These are phyloP conservation scores for Acanthurus lineatus DNA, from an alignment of 2,797 vertebrate species.

Conservation along the genomic window DNA sequence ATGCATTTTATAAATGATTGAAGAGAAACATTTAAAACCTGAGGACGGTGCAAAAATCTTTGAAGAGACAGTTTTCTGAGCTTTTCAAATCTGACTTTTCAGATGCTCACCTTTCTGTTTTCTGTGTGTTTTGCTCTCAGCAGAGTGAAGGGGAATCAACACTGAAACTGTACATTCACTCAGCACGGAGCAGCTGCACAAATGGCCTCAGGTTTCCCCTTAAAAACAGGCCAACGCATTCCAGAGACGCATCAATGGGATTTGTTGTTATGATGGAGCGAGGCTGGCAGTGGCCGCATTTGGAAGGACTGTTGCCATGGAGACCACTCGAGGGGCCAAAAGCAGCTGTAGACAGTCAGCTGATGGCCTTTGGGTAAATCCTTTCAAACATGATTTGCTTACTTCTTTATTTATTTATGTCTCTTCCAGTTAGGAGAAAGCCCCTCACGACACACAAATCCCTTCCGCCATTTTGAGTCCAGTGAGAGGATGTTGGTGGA, in stretches of 20 bases:
- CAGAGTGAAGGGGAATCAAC: conserved; percentile 42
- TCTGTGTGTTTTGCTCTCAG: conserved; percentile 46
- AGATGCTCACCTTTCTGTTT: conserved; percentile 42
- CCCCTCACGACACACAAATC: conserved; percentile 36
- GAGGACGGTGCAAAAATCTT: conserved; percentile 13
- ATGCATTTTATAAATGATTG: conserved; percentile 37
- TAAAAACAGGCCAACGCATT: conserved; percentile 76
- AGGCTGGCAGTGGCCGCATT: conserved; percentile 74
- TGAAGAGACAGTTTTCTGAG: conserved; percentile 29
- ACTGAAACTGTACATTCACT: conserved; percentile 65
- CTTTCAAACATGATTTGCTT: conserved; percentile 77
- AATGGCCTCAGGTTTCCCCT: conserved; percentile 73
- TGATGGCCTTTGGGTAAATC: conserved; percentile 81
- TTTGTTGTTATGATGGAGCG: conserved; percentile 81
- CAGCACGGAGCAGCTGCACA: conserved; percentile 68
- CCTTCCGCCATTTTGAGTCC: conserved; percentile 68
- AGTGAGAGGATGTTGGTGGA: conserved; percentile 25
- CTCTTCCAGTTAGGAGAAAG: conserved; percentile 50
- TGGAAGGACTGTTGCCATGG: conserved; percentile 82
- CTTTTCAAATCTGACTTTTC: conserved; percentile 21
- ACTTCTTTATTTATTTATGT: conserved; percentile 73
- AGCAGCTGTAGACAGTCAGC: conserved; percentile 85
- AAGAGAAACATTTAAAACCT: conserved; percentile 20
- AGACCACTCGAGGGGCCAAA: conserved; percentile 75
- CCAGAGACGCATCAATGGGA: conserved; percentile 81